A percentile compares a stretch with the other conserved stretches of the same genome.
phyloP scores from a whole-genome alignment of 2,888 invertebrate species.

The Sinopyrophorus schimmeli region DNA sequence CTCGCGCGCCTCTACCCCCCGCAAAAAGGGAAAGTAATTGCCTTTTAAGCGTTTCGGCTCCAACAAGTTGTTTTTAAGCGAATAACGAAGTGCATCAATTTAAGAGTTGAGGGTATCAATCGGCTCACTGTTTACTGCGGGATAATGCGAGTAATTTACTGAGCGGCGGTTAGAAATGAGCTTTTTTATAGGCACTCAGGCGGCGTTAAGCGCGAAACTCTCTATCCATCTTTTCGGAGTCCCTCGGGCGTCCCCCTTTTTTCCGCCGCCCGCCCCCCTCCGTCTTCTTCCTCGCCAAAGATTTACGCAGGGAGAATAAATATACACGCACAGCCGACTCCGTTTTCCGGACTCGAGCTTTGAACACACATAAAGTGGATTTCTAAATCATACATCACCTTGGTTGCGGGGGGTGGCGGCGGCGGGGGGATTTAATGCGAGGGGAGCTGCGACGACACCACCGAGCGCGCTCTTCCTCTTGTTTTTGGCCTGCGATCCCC shows the following conservation, averaged over 20 bases:
- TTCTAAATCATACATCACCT: conserved; percentile 33
- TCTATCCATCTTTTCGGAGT: conserved; percentile 44
- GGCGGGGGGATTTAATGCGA: too few relatives aligned
- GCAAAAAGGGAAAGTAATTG: too few relatives aligned
- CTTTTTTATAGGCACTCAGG: conserved; percentile 45
- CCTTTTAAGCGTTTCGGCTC: too few relatives aligned
- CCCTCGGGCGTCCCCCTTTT: conserved; percentile 36
- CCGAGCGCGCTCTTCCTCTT: too few relatives aligned
- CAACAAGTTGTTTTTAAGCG: conserved; percentile 32
- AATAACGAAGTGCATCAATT: conserved; percentile 22
- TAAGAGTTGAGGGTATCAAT: conserved; percentile 43
- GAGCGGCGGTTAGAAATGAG: conserved; percentile 46
- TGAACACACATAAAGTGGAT: conserved; percentile 34
- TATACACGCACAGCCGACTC: conserved; percentile 37
- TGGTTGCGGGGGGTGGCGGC: too few relatives aligned
- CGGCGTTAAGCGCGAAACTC: conserved; percentile 42
- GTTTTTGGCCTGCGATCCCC: too few relatives aligned
- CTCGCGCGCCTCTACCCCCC: too few relatives aligned
- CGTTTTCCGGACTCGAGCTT: conserved; percentile 33
- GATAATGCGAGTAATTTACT: conserved; percentile 47
- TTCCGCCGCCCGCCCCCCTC: conserved; percentile 17
- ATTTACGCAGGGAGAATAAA: conserved; percentile 46
- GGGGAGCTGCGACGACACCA: too few relatives aligned
- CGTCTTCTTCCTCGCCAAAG: conserved; percentile 34
- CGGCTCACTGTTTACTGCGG: conserved; percentile 53